These are phyloP conservation scores for Prionace glauca DNA, from an alignment of 2,797 vertebrate genomes.

Conservation along the genomic window DNA sequence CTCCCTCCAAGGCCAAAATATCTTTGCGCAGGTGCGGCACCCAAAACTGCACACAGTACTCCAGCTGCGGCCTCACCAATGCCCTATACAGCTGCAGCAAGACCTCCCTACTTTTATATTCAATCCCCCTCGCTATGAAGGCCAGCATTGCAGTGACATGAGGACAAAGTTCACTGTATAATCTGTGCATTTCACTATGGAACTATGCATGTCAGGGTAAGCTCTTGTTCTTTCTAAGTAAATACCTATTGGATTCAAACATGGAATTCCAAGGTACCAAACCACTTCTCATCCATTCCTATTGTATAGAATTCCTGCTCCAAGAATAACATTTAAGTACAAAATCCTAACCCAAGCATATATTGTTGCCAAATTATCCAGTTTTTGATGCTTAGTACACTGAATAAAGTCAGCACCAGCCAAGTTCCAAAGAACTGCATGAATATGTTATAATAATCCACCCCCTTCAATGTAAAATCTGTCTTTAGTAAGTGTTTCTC, in stretches of 20 bases:
- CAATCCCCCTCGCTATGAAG: too few relatives aligned
- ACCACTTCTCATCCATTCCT: slow-evolving; percentile 21
- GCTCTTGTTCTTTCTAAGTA: not conserved
- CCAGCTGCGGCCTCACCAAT: too few relatives aligned
- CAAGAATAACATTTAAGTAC: slow-evolving; percentile 26
- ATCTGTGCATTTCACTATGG: not conserved
- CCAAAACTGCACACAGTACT: too few relatives aligned
- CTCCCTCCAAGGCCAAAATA: too few relatives aligned
- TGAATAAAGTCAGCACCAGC: slow-evolving; percentile 8
- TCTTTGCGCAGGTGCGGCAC: too few relatives aligned
- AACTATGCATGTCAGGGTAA: not conserved
- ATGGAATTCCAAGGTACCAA: slow-evolving; percentile 32
- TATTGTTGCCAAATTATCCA: slow-evolving; percentile 20
- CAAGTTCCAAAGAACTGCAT: slow-evolving; percentile 1
- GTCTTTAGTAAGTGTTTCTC: slow-evolving; percentile 10
- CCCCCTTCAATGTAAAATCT: slow-evolving; percentile 16
- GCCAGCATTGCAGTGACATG: not conserved
- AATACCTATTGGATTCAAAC: slow-evolving; percentile 26
- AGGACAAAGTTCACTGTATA: not conserved
- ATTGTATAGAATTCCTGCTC: slow-evolving; percentile 30
- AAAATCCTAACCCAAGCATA: slow-evolving; percentile 29
- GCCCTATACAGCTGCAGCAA: too few relatives aligned
- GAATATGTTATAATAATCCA: not conserved
- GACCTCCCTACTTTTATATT: too few relatives aligned
- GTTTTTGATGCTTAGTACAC: not conserved